Evolutionary conservation across 53 echinoderm and acorn worm genomes (phyloP), one percentile per base, ranked within the genome.

Genomic region (Patiria pectinifera): DNA sequence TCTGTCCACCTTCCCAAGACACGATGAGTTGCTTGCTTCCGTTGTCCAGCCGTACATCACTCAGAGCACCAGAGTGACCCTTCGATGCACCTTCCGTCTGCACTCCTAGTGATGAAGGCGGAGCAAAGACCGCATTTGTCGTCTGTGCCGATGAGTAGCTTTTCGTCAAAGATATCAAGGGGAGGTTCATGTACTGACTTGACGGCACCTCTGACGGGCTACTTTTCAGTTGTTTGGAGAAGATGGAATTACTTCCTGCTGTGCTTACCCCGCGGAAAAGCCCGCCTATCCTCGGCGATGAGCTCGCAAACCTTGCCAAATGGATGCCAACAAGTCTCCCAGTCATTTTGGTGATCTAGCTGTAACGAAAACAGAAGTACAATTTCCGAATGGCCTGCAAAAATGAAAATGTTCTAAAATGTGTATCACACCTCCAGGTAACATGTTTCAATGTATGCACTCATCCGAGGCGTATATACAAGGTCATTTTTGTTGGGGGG

Each of bases 1-100:
- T 86, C 2, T 79, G 45, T 2, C 84, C 94, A 58, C 92, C 86
- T 19, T 60, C 85, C 96, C 96, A 96, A n/a, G 87, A 81, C 47
- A 86, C 44, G 69, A 69, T 59, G 43, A 92, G 77, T 78, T 76
- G 69, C 70, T 86, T 87, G 6, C 71, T 59, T 8, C 23, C 72
- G 3, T 78, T 7, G 61, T 88, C 61, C 21, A 59, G 23, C 22
- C 81, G 18, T 0, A 62, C 89, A 48, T 45, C 80, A 14, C 1
- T 25, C n/a, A 60, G 26, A 11, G 48, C 26, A 76, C 0, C 9
- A 35, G 7, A 14, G 43, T 45, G 45, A 46, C 19, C 45, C 80
- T 79, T 23, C 26, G 26, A 43, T 24, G 12, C 21, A 12, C 26
- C 25, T 26, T 9, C 26, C 77, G 11, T 43, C 11, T 76, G 26